Percentiles rank a stretch among this genome's conserved stretches.
phyloP scores from a whole-genome alignment of 2,797 vertebrate genomes.

The Sphenodon punctatus region DNA sequence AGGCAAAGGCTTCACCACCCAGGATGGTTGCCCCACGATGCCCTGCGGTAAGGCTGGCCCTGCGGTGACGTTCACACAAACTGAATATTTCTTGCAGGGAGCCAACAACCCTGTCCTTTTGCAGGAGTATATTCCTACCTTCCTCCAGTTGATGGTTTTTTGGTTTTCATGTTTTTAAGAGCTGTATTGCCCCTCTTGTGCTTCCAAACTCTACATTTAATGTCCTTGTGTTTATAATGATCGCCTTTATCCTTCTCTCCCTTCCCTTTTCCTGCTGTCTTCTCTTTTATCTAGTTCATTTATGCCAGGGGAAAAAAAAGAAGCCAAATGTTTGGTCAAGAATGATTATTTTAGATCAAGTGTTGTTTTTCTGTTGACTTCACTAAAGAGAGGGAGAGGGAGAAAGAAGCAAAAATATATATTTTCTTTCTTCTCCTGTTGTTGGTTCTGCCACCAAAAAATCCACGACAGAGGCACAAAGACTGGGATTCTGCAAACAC shows the following conservation, averaged over 20 bases:
- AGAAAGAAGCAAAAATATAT: neutral
- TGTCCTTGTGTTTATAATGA: constrained; percentile 6
- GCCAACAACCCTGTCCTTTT: neutral
- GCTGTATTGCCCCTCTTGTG: neutral
- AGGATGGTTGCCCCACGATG: too few species aligned
- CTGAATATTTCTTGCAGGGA: neutral
- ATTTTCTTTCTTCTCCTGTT: neutral
- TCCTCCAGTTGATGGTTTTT: too few species aligned
- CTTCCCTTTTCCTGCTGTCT: constrained; percentile 22
- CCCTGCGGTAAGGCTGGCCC: too few species aligned
- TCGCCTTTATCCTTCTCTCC: constrained; percentile 24
- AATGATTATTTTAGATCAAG: constrained; percentile 5
- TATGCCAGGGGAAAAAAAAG: neutral
- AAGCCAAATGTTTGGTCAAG: constrained; percentile 8
- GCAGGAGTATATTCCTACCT: neutral
- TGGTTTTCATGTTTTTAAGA: neutral
- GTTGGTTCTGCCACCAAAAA: neutral
- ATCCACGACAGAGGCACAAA: neutral
- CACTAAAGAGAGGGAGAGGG: neutral
- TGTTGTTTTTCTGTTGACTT: constrained; percentile 9
- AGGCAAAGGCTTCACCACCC: too few species aligned
- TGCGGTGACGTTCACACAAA: too few species aligned
- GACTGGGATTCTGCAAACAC: neutral
- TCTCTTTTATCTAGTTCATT: constrained; percentile 37
- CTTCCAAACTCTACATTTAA: constrained; percentile 19